A percentile compares a stretch with the other conserved stretches of the same genome.
Evolutionary conservation across 1,140 invertebrate genomes (phyloP).

Genomic region (Cherax destructor): DNA sequence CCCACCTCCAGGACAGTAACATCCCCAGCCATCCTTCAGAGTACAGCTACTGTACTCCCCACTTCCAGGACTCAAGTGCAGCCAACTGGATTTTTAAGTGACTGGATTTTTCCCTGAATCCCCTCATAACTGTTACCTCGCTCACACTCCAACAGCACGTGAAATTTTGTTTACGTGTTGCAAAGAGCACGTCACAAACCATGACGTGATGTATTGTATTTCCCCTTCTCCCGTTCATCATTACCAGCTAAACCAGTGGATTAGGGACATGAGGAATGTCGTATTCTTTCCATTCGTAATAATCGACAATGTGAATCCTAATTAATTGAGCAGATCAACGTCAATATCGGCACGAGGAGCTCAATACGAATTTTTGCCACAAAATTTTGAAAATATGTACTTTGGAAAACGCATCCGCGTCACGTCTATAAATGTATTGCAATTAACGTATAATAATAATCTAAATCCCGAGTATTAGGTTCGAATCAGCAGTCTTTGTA

Average conservation of each 20-base stretch:
- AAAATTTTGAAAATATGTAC: neutral
- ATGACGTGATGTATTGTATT: no score
- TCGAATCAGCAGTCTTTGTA: constrained; percentile 41
- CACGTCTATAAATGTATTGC: constrained; percentile 52
- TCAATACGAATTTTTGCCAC: neutral
- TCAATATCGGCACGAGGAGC: neutral
- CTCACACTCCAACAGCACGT: no score
- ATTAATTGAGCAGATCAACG: neutral
- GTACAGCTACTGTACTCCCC: no score
- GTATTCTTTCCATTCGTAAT: neutral
- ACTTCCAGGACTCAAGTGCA: no score
- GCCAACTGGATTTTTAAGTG: no score
- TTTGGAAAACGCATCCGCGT: constrained; percentile 15
- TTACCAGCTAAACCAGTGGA: neutral
- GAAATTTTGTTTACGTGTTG: no score
- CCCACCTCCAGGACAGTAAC: no score
- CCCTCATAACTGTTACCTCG: no score
- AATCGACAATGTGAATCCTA: neutral
- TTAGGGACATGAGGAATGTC: neutral
- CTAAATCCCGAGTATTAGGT: constrained; percentile 37
- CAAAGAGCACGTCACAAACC: no score
- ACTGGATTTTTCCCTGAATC: no score
- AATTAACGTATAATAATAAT: constrained; percentile 46
- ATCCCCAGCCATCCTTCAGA: no score
- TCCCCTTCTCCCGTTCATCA: neutral